Evolutionary conservation across 1,140 invertebrate genomes (phyloP).

Genomic region (Bursaphelenchus mucronatus): DNA sequence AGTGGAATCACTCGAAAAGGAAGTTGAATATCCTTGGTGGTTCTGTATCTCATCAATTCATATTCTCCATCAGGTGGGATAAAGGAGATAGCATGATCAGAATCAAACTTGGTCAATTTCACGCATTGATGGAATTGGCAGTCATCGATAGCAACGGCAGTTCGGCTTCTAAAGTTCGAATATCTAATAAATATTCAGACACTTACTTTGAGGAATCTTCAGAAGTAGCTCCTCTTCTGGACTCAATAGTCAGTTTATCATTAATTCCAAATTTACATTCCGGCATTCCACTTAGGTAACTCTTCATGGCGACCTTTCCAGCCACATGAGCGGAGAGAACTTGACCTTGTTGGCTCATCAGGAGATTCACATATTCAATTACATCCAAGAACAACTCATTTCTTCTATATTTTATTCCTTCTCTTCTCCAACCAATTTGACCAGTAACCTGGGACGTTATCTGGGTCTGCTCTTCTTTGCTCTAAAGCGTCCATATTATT

Average conservation of each 20-base stretch:
- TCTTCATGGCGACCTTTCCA: conserved; percentile 99
- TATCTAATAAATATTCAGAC: conserved; percentile 9
- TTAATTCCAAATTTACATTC: conserved; percentile 99
- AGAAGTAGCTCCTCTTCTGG: conserved; percentile 75
- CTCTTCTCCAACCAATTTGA: conserved; percentile 98
- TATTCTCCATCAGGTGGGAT: conserved; percentile 99
- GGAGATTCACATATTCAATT: conserved; percentile 93
- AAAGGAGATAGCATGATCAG: conserved; percentile 98
- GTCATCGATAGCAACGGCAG: conserved; percentile 97
- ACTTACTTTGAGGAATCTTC: conserved; percentile 75
- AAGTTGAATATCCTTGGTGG: conserved; percentile 98
- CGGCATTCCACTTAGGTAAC: conserved; percentile 97
- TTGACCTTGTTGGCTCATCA: conserved; percentile 99
- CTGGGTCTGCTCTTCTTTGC: conserved; percentile 97
- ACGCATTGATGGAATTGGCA: conserved; percentile 99
- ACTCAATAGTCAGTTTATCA: conserved; percentile 98
- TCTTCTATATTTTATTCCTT: conserved; percentile 96
- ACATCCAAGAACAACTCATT: conserved; percentile 99
- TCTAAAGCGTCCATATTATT: conserved; percentile 65
- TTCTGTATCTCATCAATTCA: conserved; percentile 99
- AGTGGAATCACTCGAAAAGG: conserved; percentile 98
- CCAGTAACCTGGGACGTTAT: conserved; percentile 96
- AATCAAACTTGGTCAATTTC: conserved; percentile 98
- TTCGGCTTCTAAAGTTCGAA: conserved; percentile 51
- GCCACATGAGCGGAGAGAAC: conserved; percentile 97